These are phyloP conservation scores for Ferrisia virgata DNA, from an alignment of 2,888 invertebrate species.

Conservation along the genomic window DNA sequence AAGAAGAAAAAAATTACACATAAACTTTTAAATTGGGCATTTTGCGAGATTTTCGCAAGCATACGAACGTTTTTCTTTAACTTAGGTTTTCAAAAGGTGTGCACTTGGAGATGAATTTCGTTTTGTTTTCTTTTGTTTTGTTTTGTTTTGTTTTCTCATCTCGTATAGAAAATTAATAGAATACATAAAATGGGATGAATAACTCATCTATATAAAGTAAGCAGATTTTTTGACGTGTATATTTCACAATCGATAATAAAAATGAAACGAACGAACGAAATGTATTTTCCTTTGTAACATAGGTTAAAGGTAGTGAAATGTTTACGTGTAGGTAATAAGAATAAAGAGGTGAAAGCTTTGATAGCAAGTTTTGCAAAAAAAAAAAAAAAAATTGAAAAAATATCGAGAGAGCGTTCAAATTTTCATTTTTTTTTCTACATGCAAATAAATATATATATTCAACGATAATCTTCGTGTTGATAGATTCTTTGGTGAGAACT, in stretches of 20 bases:
- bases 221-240: neutral
- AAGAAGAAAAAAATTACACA: constrained; percentile 1
- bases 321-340: neutral
- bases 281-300: neutral
- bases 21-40: neutral
- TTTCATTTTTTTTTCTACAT: neutral
- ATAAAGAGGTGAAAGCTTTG: neutral
- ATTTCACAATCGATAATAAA: neutral
- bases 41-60: neutral
- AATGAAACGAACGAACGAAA: neutral
- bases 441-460: neutral
- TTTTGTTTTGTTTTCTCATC: neutral
- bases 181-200: neutral
- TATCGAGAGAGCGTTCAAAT: neutral
- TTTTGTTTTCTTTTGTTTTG: neutral
- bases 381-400: neutral
- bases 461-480: no score
- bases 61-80: neutral
- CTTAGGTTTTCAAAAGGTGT: neutral
- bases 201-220: neutral
- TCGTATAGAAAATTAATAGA: neutral
- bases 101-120: neutral
- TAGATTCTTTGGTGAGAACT: no score
- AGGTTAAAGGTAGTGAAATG: neutral
- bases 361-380: neutral